These are phyloP conservation scores for Etheostoma cragini DNA, from an alignment of 2,113 vertebrate species.

Conservation along the genomic window DNA sequence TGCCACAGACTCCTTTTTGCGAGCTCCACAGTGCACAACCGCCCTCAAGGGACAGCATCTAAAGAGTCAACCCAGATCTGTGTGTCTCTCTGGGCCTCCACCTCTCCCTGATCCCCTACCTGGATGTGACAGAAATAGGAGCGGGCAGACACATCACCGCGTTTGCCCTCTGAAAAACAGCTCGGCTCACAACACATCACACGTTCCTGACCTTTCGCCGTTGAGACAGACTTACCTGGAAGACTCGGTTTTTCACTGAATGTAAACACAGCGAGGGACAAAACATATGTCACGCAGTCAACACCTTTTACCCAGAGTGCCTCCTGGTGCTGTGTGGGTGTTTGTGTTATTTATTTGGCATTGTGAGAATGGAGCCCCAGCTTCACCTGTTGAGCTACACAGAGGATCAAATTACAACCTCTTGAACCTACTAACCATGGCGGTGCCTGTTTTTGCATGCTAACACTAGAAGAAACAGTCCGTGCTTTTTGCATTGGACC, in stretches of 20 bases:
- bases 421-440: too few relatives aligned
- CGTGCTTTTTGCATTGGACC: not conserved
- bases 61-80: slow-evolving; percentile 79
- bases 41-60: slow-evolving; percentile 70
- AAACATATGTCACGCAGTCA: slow-evolving; percentile 51
- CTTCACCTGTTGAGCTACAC: slow-evolving; percentile 44
- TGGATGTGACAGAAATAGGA: slow-evolving; percentile 75
- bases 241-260: not conserved
- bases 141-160: not conserved
- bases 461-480: not conserved
- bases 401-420: not conserved
- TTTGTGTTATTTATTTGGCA: not conserved
- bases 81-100: slow-evolving; percentile 60
- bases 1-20: slow-evolving; percentile 32
- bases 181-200: slow-evolving; percentile 36
- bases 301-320: slow-evolving; percentile 41
- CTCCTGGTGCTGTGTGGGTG: not conserved
- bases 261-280: not conserved
- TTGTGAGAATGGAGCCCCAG: not conserved
- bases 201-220: not conserved
- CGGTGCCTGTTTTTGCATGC: not conserved
- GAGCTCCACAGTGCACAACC: slow-evolving; percentile 27
- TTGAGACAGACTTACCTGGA: slow-evolving; percentile 68
- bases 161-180: slow-evolving; percentile 22
- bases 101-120: slow-evolving; percentile 62